Evolutionary conservation across 2,797 vertebrate species (phyloP).

Genomic region (Enteromius paludinosus): DNA sequence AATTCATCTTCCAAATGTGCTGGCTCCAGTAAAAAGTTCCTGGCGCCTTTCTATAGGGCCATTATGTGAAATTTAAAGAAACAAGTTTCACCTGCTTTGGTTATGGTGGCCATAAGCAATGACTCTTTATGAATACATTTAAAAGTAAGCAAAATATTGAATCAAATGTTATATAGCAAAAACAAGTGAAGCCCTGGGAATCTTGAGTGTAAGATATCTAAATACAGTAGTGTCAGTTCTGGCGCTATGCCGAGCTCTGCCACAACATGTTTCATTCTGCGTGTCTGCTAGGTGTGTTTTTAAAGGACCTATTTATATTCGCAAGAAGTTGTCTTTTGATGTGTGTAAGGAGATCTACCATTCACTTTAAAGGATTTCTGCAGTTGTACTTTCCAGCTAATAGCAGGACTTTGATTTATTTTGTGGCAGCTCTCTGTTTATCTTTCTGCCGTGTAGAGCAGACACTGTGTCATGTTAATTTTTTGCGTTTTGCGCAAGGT

Average conservation of each 20-base stretch:
- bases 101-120: neutral
- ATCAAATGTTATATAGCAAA: neutral
- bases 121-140: neutral
- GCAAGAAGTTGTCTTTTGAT: slow-evolving; percentile 24
- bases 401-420: slow-evolving; percentile 27
- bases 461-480: slow-evolving; percentile 4
- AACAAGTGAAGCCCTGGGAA: neutral
- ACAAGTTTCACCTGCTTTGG: neutral
- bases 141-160: neutral
- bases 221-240: slow-evolving; percentile 34
- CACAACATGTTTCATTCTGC: slow-evolving; percentile 8
- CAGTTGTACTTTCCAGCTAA: slow-evolving; percentile 21
- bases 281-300: slow-evolving; percentile 39
- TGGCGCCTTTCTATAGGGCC: neutral
- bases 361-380: slow-evolving; percentile 19
- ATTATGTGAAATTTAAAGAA: neutral
- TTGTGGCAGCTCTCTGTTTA: slow-evolving; percentile 29
- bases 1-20: neutral
- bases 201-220: neutral
- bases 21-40: neutral
- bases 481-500: slow-evolving; percentile 4
- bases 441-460: slow-evolving; percentile 13
- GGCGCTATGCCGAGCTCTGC: neutral
- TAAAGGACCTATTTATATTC: slow-evolving; percentile 39
- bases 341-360: slow-evolving; percentile 31